Base-by-base conservation (phyloP, 2,888 invertebrate species). In the Oasisia sp. region DNA sequence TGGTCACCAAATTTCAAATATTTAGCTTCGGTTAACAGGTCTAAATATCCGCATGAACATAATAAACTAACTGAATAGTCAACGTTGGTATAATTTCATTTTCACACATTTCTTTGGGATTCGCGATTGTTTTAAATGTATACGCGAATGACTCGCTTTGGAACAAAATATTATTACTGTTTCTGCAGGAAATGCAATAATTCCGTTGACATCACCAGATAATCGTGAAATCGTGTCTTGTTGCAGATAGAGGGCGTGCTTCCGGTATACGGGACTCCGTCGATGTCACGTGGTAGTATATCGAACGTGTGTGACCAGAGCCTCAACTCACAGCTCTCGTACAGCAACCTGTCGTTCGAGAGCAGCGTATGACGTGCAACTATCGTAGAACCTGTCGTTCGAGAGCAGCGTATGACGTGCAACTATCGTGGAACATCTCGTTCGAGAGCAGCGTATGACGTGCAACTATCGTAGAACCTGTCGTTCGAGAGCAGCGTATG, bases 261-360 rank as follows among this genome's bases (percentile, higher is more conserved):
- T 74, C 74, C 74, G 19, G 74, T 74, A 1, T 74, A 74, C 27
- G 27, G 74, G 0, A 4, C 74, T 74, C 74, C 27, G 19, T 74
- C 27, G 27, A 74, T 7, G 27, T 74, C 74, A 74, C 74, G 74
- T 74, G 74, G 74, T 27, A 74, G 74, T 19, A 74, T 74, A 27
- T 74, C 74, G 74, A 74, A 74, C 74, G 74, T 74, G 74, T 74
- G n/a, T n/a, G n/a, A n/a, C n/a, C n/a, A n/a, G n/a, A n/a, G n/a
- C n/a, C 19, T 74, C 5, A 74, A 74, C 19, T 74, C 27, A 19
- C 74, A 74, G 19, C 74, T 74, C 14, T 74, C 74, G 2, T 74
- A 74, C 74, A 58, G 58, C 58, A 74, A 27, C 74, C 19, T 74
- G 27, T 74, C 74, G 14, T 74, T 74, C 74, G 74, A 74, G 74